Evolutionary conservation across 2,888 invertebrate genomes (phyloP), one percentile per base, ranked within the genome.

Genomic region (Mimachlamys varia): DNA sequence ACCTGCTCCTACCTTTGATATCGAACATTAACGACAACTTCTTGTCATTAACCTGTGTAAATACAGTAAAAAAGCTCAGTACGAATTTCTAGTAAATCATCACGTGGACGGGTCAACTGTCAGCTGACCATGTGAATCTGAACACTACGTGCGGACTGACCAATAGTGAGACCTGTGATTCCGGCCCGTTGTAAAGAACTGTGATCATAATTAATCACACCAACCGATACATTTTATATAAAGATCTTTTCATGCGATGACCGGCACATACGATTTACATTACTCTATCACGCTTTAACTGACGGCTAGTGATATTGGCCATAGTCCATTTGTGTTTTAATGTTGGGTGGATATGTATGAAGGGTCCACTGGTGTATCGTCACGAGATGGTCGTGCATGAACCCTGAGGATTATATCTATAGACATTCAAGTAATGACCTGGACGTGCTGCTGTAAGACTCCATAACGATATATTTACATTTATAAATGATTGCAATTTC

Each of bases 1-100:
- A 76, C 76, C 27, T 76, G 76, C 76, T 76, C 76, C 33, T 22
- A 33, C 33, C 76, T 76, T 76, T 76, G 76, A 76, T 76, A 76
- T 33, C 76, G 33, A 76, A 76, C 76, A 76, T 76, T 76, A 76
- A 76, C 33, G 76, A 27, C 76, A 76, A 33, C 76, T 76, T 76
- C 76, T 76, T 76, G 76, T 76, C 76, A 76, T 76, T 76, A 76
- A 33, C 76, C 76, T 33, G 33, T 33, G 76, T 76, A 76, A 76
- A 76, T 76, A 76, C 76, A 76, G 76, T 76, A 76, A 76, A 76
- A 76, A 76, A 76, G 33, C 76, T 76, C 76, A 76, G 76, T 76
- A 76, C 76, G 76, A 76, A 27, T 76, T 76, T 76, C 76, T 76
- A 27, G 76, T 76, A 76, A 76, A 76, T 76, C 76, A 76, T 76